phyloP scores from a whole-genome alignment of 2,797 vertebrate species.

The Balearica regulorum region DNA sequence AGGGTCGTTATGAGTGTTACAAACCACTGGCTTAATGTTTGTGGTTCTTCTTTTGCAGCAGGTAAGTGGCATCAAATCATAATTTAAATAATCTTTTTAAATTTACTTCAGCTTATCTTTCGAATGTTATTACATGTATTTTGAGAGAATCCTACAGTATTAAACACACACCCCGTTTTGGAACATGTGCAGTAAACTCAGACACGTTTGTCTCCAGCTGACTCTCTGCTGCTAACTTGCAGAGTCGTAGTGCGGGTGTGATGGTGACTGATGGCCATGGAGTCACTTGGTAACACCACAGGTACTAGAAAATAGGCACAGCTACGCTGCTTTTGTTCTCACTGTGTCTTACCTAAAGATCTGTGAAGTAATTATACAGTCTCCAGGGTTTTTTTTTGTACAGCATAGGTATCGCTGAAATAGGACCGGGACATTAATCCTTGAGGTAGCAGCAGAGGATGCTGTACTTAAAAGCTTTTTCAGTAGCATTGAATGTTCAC shows the following conservation, averaged over 20 bases:
- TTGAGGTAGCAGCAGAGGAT: background rate
- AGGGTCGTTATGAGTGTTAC: background rate
- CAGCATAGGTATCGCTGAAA: background rate
- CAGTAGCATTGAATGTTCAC: background rate
- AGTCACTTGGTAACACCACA: background rate
- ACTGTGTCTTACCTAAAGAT: background rate
- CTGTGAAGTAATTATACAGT: background rate
- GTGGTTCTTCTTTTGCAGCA: background rate
- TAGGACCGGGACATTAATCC: background rate
- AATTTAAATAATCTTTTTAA: background rate
- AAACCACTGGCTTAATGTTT: background rate
- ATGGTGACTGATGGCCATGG: slow-evolving; percentile 59
- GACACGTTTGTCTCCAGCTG: slow-evolving; percentile 59
- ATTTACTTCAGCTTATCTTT: background rate
- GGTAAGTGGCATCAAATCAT: background rate
- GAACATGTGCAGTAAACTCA: slow-evolving; percentile 52
- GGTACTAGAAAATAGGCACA: background rate
- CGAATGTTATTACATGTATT: background rate
- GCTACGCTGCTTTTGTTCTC: background rate
- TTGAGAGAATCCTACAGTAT: background rate
- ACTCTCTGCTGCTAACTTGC: slow-evolving; percentile 60
- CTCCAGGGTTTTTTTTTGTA: background rate
- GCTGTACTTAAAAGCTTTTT: background rate
- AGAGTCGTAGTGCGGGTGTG: slow-evolving; percentile 61
- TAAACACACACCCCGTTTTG: slow-evolving; percentile 22